Percentiles rank a stretch among this genome's conserved stretches.
These are phyloP conservation scores for Polyommatus icarus DNA, from an alignment of 2,888 invertebrate genomes.

Conservation along the genomic window DNA sequence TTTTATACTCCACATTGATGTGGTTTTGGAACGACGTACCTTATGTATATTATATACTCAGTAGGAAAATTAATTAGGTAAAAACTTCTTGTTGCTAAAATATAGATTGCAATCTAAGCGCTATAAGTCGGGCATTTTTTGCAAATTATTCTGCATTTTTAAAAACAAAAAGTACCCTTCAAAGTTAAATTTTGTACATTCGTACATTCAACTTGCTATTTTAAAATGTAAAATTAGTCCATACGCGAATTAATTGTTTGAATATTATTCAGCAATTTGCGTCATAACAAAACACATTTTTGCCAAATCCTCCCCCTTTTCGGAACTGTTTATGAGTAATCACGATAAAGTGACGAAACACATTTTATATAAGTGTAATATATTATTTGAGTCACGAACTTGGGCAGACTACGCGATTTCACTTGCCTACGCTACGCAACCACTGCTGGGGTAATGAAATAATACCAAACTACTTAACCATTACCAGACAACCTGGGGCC, in stretches of 20 bases:
- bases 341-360: background rate
- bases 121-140: background rate
- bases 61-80: too few relatives aligned
- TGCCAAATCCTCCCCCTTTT: constrained; percentile 7
- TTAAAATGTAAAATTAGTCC: too few relatives aligned
- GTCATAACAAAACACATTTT: background rate
- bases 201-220: too few relatives aligned
- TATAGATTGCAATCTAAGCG: background rate
- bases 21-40: too few relatives aligned
- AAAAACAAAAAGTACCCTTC: background rate
- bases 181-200: background rate
- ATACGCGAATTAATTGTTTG: background rate
- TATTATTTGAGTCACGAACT: constrained; percentile 29
- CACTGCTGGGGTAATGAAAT: constrained; percentile 9
- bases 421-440: constrained; percentile 24
- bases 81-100: background rate
- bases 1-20: too few relatives aligned
- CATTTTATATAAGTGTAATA: constrained; percentile 23
- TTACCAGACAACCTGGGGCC: constrained; percentile 8
- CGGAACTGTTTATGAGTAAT: constrained; percentile 4
- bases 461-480: constrained; percentile 6
- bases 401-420: constrained; percentile 30
- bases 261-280: background rate
- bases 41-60: too few relatives aligned
- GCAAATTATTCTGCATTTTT: background rate